These are phyloP conservation scores for Caenorhabditis afra DNA, from an alignment of 2,888 invertebrate genomes.

Conservation along the genomic window DNA sequence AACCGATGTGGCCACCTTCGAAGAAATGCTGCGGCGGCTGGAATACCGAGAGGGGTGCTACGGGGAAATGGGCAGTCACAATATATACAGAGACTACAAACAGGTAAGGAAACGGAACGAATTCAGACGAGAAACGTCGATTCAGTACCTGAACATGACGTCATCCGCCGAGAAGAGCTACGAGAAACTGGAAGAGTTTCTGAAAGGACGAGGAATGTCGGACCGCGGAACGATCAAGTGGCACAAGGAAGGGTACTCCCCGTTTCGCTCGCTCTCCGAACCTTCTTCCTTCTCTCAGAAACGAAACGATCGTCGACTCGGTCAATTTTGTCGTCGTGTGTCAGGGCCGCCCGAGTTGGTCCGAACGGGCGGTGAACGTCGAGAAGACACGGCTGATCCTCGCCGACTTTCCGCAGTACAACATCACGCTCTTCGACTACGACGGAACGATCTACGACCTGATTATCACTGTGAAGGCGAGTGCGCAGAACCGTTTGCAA, in stretches of 20 bases:
- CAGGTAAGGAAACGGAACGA: conserved; percentile 21
- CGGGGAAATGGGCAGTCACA: conserved; percentile 61
- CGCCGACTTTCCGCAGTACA: conserved; percentile 71
- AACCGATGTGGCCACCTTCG: conserved; percentile 58
- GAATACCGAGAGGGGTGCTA: conserved; percentile 68
- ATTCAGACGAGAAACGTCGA: neutral
- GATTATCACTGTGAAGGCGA: conserved; percentile 76
- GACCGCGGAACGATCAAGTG: conserved; percentile 67
- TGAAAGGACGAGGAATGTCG: conserved; percentile 60
- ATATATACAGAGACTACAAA: conserved; percentile 70
- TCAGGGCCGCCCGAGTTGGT: conserved; percentile 67
- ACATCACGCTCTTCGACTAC: conserved; percentile 76
- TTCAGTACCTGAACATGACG: conserved; percentile 38
- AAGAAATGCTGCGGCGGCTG: conserved; percentile 65
- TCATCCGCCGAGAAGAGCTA: conserved; percentile 27
- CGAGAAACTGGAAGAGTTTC: conserved; percentile 58
- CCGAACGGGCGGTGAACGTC: conserved; percentile 67
- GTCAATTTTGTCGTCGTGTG: conserved; percentile 74
- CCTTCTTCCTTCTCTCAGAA: conserved; percentile 35
- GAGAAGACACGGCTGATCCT: conserved; percentile 70
- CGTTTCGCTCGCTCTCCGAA: neutral
- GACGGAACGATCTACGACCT: conserved; percentile 79
- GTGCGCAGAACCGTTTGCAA: conserved; percentile 4
- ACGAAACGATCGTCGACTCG: conserved; percentile 63
- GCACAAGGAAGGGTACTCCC: conserved; percentile 51